Base-by-base conservation (phyloP, 2,888 invertebrate species). In the Drosophila robusta region DNA sequence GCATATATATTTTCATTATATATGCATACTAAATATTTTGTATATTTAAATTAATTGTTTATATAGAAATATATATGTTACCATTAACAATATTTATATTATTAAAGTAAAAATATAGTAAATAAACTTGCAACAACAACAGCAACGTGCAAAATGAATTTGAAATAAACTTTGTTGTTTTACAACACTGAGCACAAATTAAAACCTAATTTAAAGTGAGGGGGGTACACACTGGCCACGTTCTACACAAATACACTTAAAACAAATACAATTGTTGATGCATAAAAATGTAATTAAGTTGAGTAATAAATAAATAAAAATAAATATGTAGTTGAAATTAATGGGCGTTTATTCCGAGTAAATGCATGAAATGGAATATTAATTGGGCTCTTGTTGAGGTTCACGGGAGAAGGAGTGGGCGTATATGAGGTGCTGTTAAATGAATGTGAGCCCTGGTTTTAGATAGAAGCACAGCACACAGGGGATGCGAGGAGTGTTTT, bases 141-240 rank as follows among this genome's bases (percentile, higher is more conserved):
- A 60, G 60, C 78, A 80, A 87, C 89, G 90, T 90, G 90, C 90
- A 89, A 70, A 80, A 75, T 70, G 36, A 73, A 65, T 38, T 36
- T 29, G 7, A 38, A 64, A 44, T 8, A 24, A 42, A 29, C 16
- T 11, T 11, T 32, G 41, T 9, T 29, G 56, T 57, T 58, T 47
- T 68, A 12, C 55, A 66, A 67, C 62, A 67, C 67, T 65, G 42
- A 3, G 29, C 9, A 3, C 14, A 58, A 36, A 44, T 22, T n/a
- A 41, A 32, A 52, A 29, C 34, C 34, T 34, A 34, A 34, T 4
- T 34, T 14, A n/a, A 44, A 1, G 5, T 12, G 11, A 47, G n/a
- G 45, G 49, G 51, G 49, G 51, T 14, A 60, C 44, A 65, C 64
- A 70, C 70, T 54, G 47, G 34, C 36, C 51, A 60, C 42, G n/a